A percentile compares a stretch with the other conserved stretches of the same genome.
Evolutionary conservation across 2,113 vertebrate species (phyloP).

Genomic region (Cisticola juncidis): DNA sequence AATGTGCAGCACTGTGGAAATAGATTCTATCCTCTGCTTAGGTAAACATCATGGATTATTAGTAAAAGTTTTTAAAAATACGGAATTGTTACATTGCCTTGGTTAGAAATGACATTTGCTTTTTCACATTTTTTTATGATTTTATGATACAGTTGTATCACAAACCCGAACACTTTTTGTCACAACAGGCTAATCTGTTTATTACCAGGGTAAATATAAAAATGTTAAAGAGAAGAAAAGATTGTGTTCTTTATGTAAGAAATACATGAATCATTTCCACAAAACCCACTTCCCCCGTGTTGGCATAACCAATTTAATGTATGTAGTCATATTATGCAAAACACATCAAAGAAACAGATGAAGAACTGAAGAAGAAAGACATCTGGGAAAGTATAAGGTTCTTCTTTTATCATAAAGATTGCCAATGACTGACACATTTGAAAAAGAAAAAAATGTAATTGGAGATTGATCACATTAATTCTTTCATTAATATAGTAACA

Average conservation of each 20-base stretch:
- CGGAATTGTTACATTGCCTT: background rate
- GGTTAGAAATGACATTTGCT: background rate
- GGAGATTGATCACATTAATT: background rate
- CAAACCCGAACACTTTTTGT: background rate
- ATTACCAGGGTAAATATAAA: background rate
- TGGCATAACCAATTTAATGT: background rate
- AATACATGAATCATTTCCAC: background rate
- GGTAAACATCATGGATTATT: background rate
- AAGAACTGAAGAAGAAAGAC: background rate
- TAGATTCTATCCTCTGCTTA: background rate
- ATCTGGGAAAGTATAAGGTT: background rate
- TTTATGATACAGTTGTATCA: background rate
- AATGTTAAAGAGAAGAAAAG: background rate
- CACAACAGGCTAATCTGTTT: background rate
- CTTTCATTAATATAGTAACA: background rate
- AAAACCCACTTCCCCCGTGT: background rate
- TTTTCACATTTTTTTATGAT: slow-evolving; percentile 1
- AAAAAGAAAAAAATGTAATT: background rate
- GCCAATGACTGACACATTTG: background rate
- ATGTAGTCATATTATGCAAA: background rate
- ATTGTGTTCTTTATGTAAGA: background rate
- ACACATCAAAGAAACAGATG: background rate
- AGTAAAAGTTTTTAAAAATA: background rate
- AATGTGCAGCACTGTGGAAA: background rate
- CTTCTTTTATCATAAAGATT: background rate